Evolutionary conservation across 2,113 vertebrate genomes (phyloP), one percentile per base, ranked within the genome.

Genomic region (Trichechus manatus): DNA sequence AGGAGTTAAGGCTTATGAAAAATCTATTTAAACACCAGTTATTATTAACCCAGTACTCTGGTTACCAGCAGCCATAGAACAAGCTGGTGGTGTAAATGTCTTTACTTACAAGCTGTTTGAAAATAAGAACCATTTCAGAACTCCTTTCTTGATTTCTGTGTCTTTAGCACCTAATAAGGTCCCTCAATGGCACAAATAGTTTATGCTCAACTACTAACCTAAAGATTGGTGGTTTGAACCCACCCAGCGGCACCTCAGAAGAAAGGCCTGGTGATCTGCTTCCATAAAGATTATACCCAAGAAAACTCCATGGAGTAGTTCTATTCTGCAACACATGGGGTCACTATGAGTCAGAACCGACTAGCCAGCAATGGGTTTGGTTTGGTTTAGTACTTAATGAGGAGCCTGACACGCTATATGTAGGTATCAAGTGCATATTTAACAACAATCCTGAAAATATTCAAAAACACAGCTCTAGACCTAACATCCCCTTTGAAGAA

Each of bases 141-240:
- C 75, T 36, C 63, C 79, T 87, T 82, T 42, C 68, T 96, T 81
- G 14, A 80, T 92, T 89, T 89, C 25, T 79, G 17, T 59, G n/a
- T 90, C 91, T 88, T 36, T 92, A 53, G 56, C 22, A 72, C 83
- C 17, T 72, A 19, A 72, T 1, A n/a, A 72, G 68, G 68, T 56
- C 15, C 13, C 53, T 56, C 8, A 15, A 56, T 56, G 53, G 11
- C 15, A 1, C 53, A 56, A 56, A 15, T 56, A 11, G 53, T 56
- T 56, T 3, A 56, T 17, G 15, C 53, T 31, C 5, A 27, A 19
- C 63, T 25, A 27, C 1, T 74, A 9, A 74, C n/a, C 70, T 3
- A 13, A 74, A 74, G 70, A 36, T 22, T 14, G 20, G 70, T 29
- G 29, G 7, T 39, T 74, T n/a, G 36, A 36, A 74, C 4, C 15